Evolutionary conservation across 2,888 invertebrate species (phyloP), one percentile per base, ranked within the genome.

Genomic region (Hyalella azteca): DNA sequence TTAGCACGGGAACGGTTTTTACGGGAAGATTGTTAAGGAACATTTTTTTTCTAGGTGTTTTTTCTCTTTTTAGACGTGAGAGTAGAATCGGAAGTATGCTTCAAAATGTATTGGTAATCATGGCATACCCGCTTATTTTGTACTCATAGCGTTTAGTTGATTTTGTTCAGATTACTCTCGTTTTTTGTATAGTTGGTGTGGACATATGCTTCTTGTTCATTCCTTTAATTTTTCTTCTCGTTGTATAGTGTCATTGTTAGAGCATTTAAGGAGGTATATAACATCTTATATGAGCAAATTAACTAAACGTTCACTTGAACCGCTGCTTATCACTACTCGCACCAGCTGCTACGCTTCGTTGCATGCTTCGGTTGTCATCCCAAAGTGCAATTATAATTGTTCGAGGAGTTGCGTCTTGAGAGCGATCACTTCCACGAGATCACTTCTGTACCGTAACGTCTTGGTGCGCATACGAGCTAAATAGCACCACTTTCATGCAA

Each of bases 351-450:
- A 26, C 54, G 54, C 54, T 54, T 54, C 54, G 54, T 54, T 29
- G 22, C 54, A 54, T 22, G 54, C 22, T 54, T 54, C 26, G 29
- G 54, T 54, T 54, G 54, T 29, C 54, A 54, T 54, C 29, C 54
- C 54, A 54, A 54, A 54, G 54, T 54, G 54, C 54, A 54, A 54
- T 54, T 54, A 54, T 54, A 29, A 54, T 54, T 54, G 54, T 54
- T 22, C 54, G 26, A 54, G 9, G 49, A 49, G 9, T 54, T 3
- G 29, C n/a, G 26, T 54, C 54, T 22, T 54, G 11, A 29, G 9
- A 26, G 54, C 13, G 1, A 22, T 11, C 54, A 2, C 54, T 29
- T 54, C 3, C 4, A 29, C 26, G 26, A 22, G 26, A 13, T 26
- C 54, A 54, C 54, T 54, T 26, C 26, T 26, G 26, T 54, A 54